phyloP scores from a whole-genome alignment of 2,797 vertebrate species.

The Sternotherus odoratus region DNA sequence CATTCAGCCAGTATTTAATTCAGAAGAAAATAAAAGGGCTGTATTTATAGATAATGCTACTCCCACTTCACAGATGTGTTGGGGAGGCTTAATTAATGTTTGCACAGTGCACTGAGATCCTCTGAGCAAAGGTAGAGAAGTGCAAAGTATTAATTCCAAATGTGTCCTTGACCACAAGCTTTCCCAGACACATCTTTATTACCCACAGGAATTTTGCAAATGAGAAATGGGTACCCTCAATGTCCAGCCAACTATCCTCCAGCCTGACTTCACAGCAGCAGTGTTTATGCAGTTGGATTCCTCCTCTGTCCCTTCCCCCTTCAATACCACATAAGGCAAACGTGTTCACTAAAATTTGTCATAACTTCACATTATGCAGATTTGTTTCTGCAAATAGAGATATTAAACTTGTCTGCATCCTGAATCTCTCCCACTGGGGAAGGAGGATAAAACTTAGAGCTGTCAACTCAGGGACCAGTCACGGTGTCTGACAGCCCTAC shows the following conservation, averaged over 20 bases:
- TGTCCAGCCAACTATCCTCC: conserved; percentile 59
- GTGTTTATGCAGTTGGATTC: conserved; percentile 22
- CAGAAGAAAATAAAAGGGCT: not conserved
- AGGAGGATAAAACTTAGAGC: conserved; percentile 27
- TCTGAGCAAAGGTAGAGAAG: conserved; percentile 71
- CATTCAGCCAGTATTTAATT: conserved; percentile 63
- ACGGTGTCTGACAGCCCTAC: conserved; percentile 29
- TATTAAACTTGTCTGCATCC: conserved; percentile 39
- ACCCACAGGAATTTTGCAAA: conserved; percentile 53
- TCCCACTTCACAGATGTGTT: conserved; percentile 49
- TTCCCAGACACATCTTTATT: not conserved
- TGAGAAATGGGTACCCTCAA: conserved; percentile 52
- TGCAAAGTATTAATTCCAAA: conserved; percentile 72
- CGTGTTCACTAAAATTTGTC: conserved; percentile 1
- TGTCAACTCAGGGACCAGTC: conserved; percentile 30
- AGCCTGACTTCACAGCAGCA: conserved; percentile 9
- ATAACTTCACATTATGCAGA: conserved; percentile 28
- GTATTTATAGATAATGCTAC: conserved; percentile 56
- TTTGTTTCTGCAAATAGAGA: conserved; percentile 54
- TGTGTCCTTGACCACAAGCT: conserved; percentile 55
- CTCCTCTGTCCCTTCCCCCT: not conserved
- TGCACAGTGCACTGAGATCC: conserved; percentile 52
- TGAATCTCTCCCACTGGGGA: conserved; percentile 20
- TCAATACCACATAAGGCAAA: rapidly evolving
- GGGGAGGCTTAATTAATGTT: conserved; percentile 52